A percentile compares a stretch with the other conserved stretches of the same genome.
Evolutionary conservation across 2,113 vertebrate species (phyloP).

Genomic region (Hippocampus guttulatus): DNA sequence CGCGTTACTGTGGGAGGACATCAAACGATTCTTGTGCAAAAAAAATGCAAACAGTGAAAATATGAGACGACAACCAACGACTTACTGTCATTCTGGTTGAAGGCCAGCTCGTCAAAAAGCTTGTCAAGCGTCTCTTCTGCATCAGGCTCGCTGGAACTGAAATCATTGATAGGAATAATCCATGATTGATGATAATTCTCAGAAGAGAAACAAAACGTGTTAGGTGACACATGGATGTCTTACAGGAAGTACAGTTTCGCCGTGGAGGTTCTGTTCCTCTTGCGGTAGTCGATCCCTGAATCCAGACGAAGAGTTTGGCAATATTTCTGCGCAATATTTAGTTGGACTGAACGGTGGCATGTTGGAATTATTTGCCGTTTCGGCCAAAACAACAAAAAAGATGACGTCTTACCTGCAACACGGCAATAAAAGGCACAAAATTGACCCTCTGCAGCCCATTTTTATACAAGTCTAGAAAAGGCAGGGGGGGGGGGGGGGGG

Average conservation of each 20-base stretch:
- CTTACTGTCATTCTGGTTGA: constrained; percentile 99
- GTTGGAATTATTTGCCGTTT: background rate
- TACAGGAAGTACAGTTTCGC: constrained; percentile 96
- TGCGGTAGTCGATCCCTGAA: constrained; percentile 94
- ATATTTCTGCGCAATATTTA: constrained; percentile 74
- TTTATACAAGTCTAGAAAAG: constrained; percentile 94
- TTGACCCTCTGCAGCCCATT: constrained; percentile 96
- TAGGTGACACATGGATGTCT: constrained; percentile 46
- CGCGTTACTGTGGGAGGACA: constrained; percentile 86
- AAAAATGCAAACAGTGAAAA: background rate
- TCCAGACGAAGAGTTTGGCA: constrained; percentile 87
- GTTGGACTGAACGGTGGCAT: background rate
- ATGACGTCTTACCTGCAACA: constrained; percentile 82
- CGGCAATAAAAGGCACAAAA: constrained; percentile 95
- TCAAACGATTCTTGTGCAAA: background rate
- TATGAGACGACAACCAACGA: constrained; percentile 14
- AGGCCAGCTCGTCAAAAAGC: constrained; percentile 98
- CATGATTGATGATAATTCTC: background rate
- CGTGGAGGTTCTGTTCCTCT: constrained; percentile 79
- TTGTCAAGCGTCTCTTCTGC: constrained; percentile 86
- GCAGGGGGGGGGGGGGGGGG: background rate
- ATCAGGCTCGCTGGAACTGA: constrained; percentile 91
- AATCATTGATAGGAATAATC: background rate
- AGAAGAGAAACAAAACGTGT: background rate
- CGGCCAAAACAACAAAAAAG: background rate